A percentile compares a stretch with the other conserved stretches of the same genome.
phyloP scores from a whole-genome alignment of 2,888 invertebrate species.

The Ichneumoninae sp. region DNA sequence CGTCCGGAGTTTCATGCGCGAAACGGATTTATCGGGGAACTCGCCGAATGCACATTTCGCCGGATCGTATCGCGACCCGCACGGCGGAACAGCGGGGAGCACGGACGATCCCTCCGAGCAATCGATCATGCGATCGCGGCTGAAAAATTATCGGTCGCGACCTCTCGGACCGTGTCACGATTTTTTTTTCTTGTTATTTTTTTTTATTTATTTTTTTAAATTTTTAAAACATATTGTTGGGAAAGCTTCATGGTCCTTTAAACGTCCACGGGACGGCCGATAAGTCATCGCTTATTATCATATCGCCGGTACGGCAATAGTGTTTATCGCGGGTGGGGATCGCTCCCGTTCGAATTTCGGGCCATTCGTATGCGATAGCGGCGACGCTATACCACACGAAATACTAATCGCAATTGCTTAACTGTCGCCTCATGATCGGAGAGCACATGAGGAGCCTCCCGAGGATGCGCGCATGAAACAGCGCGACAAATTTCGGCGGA shows the following conservation, averaged over 20 bases:
- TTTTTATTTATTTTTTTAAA: not conserved
- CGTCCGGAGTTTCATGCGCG: slow-evolving; percentile 47
- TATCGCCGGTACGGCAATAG: slow-evolving; percentile 19
- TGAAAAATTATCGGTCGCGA: not conserved
- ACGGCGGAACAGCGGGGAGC: not conserved
- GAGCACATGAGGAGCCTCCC: slow-evolving; percentile 41
- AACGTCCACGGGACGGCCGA: not conserved
- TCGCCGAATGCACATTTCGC: slow-evolving; percentile 10
- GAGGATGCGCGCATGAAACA: slow-evolving; percentile 68
- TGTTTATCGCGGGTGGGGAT: slow-evolving; percentile 67
- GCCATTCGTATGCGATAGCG: slow-evolving; percentile 72
- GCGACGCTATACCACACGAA: slow-evolving; percentile 69
- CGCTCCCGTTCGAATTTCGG: slow-evolving; percentile 71
- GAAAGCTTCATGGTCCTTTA: slow-evolving; percentile 46
- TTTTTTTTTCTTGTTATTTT: slow-evolving; percentile 7
- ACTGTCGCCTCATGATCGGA: slow-evolving; percentile 56
- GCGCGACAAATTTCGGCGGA: slow-evolving; percentile 40
- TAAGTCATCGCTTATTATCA: slow-evolving; percentile 1
- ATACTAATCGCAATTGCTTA: slow-evolving; percentile 73
- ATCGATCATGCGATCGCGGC: slow-evolving; percentile 29
- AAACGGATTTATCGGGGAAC: not conserved
- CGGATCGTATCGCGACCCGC: not conserved
- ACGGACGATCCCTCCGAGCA: slow-evolving; percentile 17
- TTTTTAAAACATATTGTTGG: not conserved
- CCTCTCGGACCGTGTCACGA: not conserved